These are phyloP conservation scores for Zaprionus bogoriensis DNA, from an alignment of 2,888 invertebrate species.

Conservation along the genomic window DNA sequence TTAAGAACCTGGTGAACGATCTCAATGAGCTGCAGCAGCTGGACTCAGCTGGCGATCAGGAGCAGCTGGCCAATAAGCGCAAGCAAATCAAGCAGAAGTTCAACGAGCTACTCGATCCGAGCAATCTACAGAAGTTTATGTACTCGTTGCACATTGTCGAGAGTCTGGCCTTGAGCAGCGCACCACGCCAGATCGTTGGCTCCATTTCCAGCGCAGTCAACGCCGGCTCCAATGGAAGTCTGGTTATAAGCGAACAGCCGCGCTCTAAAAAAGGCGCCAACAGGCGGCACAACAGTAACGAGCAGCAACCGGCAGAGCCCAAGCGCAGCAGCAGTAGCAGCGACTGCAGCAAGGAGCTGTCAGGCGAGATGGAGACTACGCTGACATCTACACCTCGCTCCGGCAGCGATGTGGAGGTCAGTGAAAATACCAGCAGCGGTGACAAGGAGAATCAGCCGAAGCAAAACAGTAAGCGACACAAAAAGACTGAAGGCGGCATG, in stretches of 20 bases:
- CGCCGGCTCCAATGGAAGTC: conserved; percentile 52
- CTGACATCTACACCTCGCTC: conserved; percentile 46
- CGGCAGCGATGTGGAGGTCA: conserved; percentile 38
- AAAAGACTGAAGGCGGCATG: conserved; percentile 56
- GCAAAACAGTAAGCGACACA: conserved; percentile 64
- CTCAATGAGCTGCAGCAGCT: conserved; percentile 72
- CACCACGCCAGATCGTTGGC: conserved; percentile 45
- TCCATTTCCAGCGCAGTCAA: conserved; percentile 22
- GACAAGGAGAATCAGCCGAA: conserved; percentile 79
- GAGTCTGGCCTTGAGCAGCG: conserved; percentile 84
- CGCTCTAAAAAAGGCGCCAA: conserved; percentile 56
- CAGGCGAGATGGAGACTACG: conserved; percentile 43
- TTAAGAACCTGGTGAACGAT: conserved; percentile 87
- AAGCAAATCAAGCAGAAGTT: conserved; percentile 83
- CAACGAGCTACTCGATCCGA: conserved; percentile 91
- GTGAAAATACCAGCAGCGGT: conserved; percentile 47
- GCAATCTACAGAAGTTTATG: conserved; percentile 96
- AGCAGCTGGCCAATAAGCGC: conserved; percentile 77
- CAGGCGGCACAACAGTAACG: conserved; percentile 67
- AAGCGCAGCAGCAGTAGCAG: conserved; percentile 53
- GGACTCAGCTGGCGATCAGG: conserved; percentile 49
- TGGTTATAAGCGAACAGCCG: conserved; percentile 61
- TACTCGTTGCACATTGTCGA: conserved; percentile 96
- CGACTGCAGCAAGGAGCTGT: conserved; percentile 45
- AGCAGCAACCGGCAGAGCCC: conserved; percentile 49